Conservation (phyloP, 2,113 vertebrate species). For the Girardinichthys multiradiatus region DNA sequence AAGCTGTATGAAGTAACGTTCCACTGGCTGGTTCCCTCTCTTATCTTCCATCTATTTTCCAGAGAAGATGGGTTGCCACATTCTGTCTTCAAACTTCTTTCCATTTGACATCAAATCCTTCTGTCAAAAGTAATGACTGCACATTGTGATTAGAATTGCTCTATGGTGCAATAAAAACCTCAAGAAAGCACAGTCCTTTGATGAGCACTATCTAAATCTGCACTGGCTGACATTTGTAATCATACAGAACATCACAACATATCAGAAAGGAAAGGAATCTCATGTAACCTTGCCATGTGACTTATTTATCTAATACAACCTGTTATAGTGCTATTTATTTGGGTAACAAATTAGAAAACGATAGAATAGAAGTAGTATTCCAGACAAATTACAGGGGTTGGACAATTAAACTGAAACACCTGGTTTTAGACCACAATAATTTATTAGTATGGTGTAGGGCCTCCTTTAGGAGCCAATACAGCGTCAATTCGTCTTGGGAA, state of each 20-base stretch:
- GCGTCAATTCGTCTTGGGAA: no score
- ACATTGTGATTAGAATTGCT: slow-evolving; percentile 67
- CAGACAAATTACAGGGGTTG: slow-evolving; percentile 66
- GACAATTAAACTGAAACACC: no score
- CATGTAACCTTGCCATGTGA: slow-evolving; percentile 54
- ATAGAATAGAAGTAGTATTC: slow-evolving; percentile 63
- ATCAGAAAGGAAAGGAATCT: slow-evolving; percentile 43
- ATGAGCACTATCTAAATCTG: slow-evolving; percentile 49
- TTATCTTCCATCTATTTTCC: slow-evolving; percentile 50
- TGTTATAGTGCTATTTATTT: slow-evolving; percentile 64
- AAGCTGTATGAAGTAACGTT: slow-evolving; percentile 37
- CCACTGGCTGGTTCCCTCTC: slow-evolving; percentile 39
- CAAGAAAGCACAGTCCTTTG: slow-evolving; percentile 31
- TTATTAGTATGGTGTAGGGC: no score
- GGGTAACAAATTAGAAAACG: slow-evolving; percentile 39
- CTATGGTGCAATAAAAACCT: slow-evolving; percentile 37
- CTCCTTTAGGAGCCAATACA: no score
- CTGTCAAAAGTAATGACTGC: slow-evolving; percentile 62
- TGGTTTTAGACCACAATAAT: no score
- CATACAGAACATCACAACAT: slow-evolving; percentile 53
- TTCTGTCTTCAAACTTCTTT: slow-evolving; percentile 53
- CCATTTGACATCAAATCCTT: slow-evolving; percentile 48
- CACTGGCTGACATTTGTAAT: slow-evolving; percentile 69
- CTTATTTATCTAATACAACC: slow-evolving; percentile 71
- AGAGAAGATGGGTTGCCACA: slow-evolving; percentile 45